These are phyloP conservation scores for Drosophila paranaensis DNA, from an alignment of 2,888 invertebrate species.

Conservation along the genomic window DNA sequence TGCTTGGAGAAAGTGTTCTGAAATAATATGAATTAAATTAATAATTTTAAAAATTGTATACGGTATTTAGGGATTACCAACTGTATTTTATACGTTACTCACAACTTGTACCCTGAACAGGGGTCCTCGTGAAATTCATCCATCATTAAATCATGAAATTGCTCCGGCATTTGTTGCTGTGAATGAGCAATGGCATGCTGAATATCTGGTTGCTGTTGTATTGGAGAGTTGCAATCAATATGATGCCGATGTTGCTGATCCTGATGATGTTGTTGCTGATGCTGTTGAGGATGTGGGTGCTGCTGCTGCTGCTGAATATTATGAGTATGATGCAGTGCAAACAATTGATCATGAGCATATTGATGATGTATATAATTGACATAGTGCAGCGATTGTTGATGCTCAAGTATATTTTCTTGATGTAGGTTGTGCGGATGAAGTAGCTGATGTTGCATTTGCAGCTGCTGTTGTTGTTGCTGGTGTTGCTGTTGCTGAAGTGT, in stretches of 20 bases:
- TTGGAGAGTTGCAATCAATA: constrained; percentile 79
- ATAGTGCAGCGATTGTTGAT: constrained; percentile 44
- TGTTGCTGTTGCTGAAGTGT: constrained; percentile 17
- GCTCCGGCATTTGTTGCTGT: constrained; percentile 61
- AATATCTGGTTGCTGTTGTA: constrained; percentile 74
- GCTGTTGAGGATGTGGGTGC: constrained; percentile 2
- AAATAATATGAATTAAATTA: not conserved
- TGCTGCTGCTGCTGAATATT: constrained; percentile 15
- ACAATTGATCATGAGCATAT: constrained; percentile 64
- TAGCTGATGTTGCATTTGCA: constrained; percentile 18
- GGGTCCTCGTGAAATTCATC: constrained; percentile 83
- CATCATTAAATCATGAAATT: constrained; percentile 81
- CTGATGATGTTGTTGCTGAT: constrained; percentile 35
- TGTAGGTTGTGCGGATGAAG: constrained; percentile 35
- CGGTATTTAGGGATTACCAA: not conserved
- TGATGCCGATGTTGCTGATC: constrained; percentile 63
- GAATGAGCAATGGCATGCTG: constrained; percentile 49
- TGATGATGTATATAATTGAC: constrained; percentile 63
- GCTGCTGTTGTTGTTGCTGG: constrained; percentile 17
- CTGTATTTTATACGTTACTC: constrained; percentile 68
- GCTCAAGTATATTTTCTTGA: constrained; percentile 35
- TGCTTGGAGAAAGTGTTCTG: constrained; percentile 81
- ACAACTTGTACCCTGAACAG: constrained; percentile 81
- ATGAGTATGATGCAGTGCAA: constrained; percentile 52
- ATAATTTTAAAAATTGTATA: not conserved